phyloP scores from a whole-genome alignment of 2,113 vertebrate genomes.

The Sprattus sprattus region DNA sequence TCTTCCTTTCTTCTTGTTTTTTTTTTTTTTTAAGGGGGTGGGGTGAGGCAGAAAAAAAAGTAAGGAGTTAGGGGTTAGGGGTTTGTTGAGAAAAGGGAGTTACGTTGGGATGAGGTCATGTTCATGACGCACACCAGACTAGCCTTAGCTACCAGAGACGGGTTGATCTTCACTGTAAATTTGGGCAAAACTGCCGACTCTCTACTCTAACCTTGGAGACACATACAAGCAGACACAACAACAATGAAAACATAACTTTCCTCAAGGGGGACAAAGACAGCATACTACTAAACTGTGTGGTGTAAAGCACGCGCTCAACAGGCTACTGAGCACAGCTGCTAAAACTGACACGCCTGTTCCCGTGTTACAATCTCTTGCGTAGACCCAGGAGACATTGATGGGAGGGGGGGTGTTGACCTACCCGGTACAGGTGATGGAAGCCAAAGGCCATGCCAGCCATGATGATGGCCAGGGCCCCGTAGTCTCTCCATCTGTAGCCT shows the following conservation, averaged over 20 bases:
- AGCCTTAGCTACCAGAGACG: constrained; percentile 53
- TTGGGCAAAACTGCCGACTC: not conserved
- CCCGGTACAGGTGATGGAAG: constrained; percentile 95
- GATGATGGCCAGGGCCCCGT: constrained; percentile 89
- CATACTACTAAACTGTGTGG: not conserved
- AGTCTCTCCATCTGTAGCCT: constrained; percentile 91
- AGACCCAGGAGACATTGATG: constrained; percentile 8
- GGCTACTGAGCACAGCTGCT: not conserved
- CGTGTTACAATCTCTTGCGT: constrained; percentile 18
- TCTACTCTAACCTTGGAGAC: not conserved
- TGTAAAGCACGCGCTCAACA: not conserved
- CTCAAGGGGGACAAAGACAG: not conserved
- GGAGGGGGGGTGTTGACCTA: constrained; percentile 45
- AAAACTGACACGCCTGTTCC: constrained; percentile 7
- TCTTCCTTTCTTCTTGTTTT: not conserved
- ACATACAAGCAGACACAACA: not conserved
- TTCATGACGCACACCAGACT: constrained; percentile 58
- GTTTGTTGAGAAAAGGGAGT: not conserved
- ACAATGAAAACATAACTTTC: not conserved
- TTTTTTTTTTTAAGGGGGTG: constrained; percentile 32
- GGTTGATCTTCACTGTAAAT: constrained; percentile 45
- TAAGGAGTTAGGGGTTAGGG: constrained; percentile 52
- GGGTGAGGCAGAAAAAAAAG: constrained; percentile 21
- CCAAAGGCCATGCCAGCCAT: constrained; percentile 91
- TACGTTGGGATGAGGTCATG: constrained; percentile 62